Evolutionary conservation across 2,113 vertebrate species (phyloP).

Genomic region (Sceloporus undulatus): DNA sequence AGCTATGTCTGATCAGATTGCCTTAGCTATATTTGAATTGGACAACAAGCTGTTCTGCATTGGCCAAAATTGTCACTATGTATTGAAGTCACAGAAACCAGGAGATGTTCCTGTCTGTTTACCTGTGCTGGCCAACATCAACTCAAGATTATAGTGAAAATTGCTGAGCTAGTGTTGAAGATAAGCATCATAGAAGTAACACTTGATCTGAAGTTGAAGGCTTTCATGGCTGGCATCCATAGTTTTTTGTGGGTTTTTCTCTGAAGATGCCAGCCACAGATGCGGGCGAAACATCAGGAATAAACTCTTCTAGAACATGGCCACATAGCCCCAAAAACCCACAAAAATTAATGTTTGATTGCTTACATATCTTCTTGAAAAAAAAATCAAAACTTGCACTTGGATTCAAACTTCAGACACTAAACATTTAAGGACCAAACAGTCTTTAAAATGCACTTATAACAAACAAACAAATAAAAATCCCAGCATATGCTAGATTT

Average conservation of each 20-base stretch:
- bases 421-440: background rate
- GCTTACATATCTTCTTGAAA: constrained; percentile 22
- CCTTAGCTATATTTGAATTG: constrained; percentile 60
- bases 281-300: too few species aligned
- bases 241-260: too few species aligned
- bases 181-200: background rate
- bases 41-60: constrained; percentile 51
- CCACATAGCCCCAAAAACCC: too few species aligned
- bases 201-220: too few species aligned
- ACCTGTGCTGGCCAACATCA: constrained; percentile 39
- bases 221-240: too few species aligned
- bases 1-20: constrained; percentile 53
- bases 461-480: background rate
- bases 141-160: constrained; percentile 23
- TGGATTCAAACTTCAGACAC: constrained; percentile 10
- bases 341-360: background rate
- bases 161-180: constrained; percentile 20
- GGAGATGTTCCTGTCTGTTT: constrained; percentile 39
- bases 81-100: constrained; percentile 48
- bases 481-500: background rate
- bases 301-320: too few species aligned
- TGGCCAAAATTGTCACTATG: constrained; percentile 54
- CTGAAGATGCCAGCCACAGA: too few species aligned
- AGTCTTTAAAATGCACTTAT: background rate
- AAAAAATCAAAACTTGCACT: background rate